Evolutionary conservation across 2,797 vertebrate species (phyloP), one percentile per base, ranked within the genome.

Genomic region (Paratrypauchen microcephalus): DNA sequence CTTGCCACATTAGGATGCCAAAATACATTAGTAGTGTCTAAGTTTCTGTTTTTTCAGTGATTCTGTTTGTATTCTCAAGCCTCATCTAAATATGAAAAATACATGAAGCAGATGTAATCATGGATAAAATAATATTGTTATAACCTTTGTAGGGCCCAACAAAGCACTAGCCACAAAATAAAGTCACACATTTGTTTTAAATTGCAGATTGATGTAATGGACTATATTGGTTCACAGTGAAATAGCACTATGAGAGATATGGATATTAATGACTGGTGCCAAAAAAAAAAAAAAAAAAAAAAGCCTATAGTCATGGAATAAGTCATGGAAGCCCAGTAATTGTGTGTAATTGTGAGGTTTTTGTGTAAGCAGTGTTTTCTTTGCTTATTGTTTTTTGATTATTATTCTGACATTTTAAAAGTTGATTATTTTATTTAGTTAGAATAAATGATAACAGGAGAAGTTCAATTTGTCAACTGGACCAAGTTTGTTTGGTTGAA

Each of bases 31-130:
- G 30, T 73, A 73, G 66, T 58, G 66, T 65, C 65, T 47, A 70
- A 32, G 21, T 69, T 59, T 19, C 59, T 26, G 24, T 26, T 6
- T n/a, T 7, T 52, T n/a, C 6, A 9, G 19, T 21, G 2, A 52
- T 24, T 69, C 41, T 67, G 8, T 63, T 45, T 72, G 24, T 55
- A 55, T 21, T 45, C 15, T 45, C 41, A 15, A 45, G 1, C 12
- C 2, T 45, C 41, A 41, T 15, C 3, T 80, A 47, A 66, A 69
- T 66, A 73, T 73, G 19, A 70, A 73, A 59, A 68, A 47, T 70
- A 58, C 8, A 78, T 52, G 16, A 73, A 61, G 73, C 19, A 60
- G 21, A 32, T 45, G 12, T n/a, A 26, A 58, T 11, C 54, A 32
- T 15, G 41, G 41, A 45, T 16, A 45, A 45, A 45, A 45, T 45